Conservation (phyloP, 92 coral and sea anemone genomes). For the Phenganax marumi region DNA sequence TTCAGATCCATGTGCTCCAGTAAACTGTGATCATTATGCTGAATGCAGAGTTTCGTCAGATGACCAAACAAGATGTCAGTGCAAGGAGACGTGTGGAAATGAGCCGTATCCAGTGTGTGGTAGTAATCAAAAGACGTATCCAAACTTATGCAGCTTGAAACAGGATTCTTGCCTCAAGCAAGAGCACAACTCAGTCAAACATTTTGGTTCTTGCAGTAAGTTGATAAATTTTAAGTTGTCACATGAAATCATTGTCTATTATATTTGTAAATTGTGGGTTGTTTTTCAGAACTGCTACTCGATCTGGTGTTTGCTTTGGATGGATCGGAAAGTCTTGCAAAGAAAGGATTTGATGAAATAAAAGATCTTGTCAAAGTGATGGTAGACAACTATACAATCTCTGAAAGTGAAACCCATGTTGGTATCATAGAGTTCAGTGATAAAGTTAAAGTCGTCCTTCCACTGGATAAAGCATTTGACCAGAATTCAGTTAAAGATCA, state of each 20-base stretch:
- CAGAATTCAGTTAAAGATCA: slow-evolving; percentile 1
- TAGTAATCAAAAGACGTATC: slow-evolving; percentile 31
- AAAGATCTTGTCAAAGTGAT: slow-evolving; percentile 70
- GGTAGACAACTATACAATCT: slow-evolving; percentile 56
- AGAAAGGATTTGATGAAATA: slow-evolving; percentile 62
- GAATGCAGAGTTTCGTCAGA: slow-evolving; percentile 73
- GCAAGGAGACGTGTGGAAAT: slow-evolving; percentile 54
- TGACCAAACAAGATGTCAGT: slow-evolving; percentile 80
- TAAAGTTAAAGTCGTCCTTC: slow-evolving; percentile 28
- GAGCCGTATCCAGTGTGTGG: slow-evolving; percentile 28
- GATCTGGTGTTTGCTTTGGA: slow-evolving; percentile 60
- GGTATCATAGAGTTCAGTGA: slow-evolving; percentile 42
- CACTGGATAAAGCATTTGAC: slow-evolving; percentile 19
- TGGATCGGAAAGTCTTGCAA: slow-evolving; percentile 59
- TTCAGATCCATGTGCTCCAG: slow-evolving; percentile 86
- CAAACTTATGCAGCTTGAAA: slow-evolving; percentile 32
- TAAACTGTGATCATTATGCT: slow-evolving; percentile 82
- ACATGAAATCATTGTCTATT: not conserved
- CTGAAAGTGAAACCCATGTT: slow-evolving; percentile 58
- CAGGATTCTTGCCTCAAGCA: slow-evolving; percentile 76
- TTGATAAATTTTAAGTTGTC: not conserved
- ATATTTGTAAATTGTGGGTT: not conserved
- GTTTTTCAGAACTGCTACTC: slow-evolving; percentile 10
- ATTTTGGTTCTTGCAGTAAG: slow-evolving; percentile 86
- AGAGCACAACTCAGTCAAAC: slow-evolving; percentile 65